Conservation (phyloP, 2,113 vertebrate species). For the Centrocercus urophasianus region DNA sequence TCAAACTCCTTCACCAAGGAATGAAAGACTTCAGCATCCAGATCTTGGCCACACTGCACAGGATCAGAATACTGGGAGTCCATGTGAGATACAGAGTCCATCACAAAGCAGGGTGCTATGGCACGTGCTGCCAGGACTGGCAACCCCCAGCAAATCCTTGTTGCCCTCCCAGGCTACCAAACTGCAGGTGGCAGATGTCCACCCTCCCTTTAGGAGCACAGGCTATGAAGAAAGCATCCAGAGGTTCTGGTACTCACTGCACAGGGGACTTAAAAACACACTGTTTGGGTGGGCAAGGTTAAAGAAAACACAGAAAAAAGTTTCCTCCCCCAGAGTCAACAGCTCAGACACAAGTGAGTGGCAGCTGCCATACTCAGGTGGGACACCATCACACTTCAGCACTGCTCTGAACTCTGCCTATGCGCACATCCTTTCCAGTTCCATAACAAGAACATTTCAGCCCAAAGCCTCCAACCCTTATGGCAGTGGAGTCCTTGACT, state of each 20-base stretch:
- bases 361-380: fast-evolving
- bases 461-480: neutral
- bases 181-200: fast-evolving
- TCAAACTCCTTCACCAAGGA: neutral
- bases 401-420: neutral
- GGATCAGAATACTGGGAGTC: neutral
- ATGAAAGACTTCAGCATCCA: neutral
- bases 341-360: fast-evolving
- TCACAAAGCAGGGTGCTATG: neutral
- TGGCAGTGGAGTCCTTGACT: neutral
- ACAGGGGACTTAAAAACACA: neutral
- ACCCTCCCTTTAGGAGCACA: neutral
- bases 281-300: neutral
- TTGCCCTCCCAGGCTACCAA: neutral
- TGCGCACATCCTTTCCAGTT: fast-evolving
- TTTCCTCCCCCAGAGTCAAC: neutral
- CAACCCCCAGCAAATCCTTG: neutral
- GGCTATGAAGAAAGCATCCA: neutral
- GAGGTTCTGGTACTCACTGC: fast-evolving
- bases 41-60: neutral
- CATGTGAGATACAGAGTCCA: neutral
- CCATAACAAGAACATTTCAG: neutral
- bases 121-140: fast-evolving
- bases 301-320: neutral
- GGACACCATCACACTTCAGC: neutral